Percentiles rank a stretch among this genome's conserved stretches.
These are phyloP conservation scores for Lytechinus variegatus DNA, from an alignment of 35 echinoderm and acorn worm genomes.

Conservation along the genomic window DNA sequence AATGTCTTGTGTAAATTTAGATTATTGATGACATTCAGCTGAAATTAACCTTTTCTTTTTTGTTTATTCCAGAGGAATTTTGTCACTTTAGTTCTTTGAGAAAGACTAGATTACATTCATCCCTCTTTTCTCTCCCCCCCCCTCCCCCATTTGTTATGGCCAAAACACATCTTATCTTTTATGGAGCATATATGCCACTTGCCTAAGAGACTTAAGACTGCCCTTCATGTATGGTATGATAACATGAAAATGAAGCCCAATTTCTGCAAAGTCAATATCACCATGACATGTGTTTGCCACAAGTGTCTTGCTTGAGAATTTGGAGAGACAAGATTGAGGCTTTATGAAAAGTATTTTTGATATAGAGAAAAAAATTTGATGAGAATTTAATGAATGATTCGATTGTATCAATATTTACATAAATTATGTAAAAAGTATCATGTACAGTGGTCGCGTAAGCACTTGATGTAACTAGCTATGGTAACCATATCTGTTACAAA, in stretches of 20 bases:
- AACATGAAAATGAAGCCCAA: neutral
- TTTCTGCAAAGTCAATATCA: neutral
- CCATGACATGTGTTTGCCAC: neutral
- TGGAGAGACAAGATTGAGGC: neutral
- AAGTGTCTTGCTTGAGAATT: slow-evolving; percentile 22
- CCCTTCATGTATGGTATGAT: neutral
- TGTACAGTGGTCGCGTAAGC: slow-evolving; percentile 13
- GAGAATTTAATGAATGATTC: slow-evolving; percentile 20
- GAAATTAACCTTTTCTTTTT: neutral
- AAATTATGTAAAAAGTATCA: slow-evolving; percentile 38
- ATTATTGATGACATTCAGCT: neutral
- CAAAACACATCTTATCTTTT: neutral
- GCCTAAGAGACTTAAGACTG: neutral
- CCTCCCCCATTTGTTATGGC: neutral
- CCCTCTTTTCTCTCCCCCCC: neutral
- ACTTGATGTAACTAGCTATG: slow-evolving; percentile 37
- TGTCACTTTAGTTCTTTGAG: neutral
- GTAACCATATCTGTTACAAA: slow-evolving; percentile 23
- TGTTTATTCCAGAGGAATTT: neutral
- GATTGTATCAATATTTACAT: slow-evolving; percentile 30
- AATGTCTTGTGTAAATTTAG: neutral
- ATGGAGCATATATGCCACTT: neutral
- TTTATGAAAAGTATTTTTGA: slow-evolving; percentile 39
- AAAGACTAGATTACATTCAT: neutral
- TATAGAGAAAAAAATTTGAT: neutral